Evolutionary conservation across 2,113 vertebrate species (phyloP).

Genomic region (Apteryx owenii): DNA sequence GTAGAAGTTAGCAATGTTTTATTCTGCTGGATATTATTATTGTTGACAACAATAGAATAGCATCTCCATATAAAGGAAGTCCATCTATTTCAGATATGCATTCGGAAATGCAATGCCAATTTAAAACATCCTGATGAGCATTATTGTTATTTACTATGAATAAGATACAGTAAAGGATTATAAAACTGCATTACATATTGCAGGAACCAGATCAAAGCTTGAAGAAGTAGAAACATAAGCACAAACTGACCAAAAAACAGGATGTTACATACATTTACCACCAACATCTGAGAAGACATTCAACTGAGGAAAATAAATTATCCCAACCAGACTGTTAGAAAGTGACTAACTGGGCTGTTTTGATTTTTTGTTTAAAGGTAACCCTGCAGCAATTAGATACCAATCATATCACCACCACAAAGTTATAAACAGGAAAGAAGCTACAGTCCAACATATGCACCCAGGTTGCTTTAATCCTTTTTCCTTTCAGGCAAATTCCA

Average conservation of each 20-base stretch:
- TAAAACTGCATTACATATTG: not conserved
- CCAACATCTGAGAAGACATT: not conserved
- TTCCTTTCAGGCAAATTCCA: constrained; percentile 88
- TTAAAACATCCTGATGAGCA: not conserved
- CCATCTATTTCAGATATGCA: not conserved
- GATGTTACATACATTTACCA: not conserved
- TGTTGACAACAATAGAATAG: not conserved
- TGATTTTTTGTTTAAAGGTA: not conserved
- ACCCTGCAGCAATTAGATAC: constrained; percentile 64
- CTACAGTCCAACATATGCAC: constrained; percentile 64
- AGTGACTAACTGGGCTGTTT: not conserved
- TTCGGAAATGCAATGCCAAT: not conserved
- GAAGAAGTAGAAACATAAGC: not conserved
- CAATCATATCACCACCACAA: constrained; percentile 49
- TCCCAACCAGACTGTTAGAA: constrained; percentile 53
- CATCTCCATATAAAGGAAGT: not conserved
- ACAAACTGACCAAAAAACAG: not conserved
- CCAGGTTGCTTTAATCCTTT: constrained; percentile 69
- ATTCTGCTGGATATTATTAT: not conserved
- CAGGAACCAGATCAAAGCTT: not conserved
- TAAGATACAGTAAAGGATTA: not conserved
- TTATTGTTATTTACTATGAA: not conserved
- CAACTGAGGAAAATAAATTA: not conserved
- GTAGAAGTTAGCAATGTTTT: not conserved
- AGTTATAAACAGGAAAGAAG: constrained; percentile 67